Conservation (phyloP, 2,797 vertebrate species). For the Labroides dimidiatus region DNA sequence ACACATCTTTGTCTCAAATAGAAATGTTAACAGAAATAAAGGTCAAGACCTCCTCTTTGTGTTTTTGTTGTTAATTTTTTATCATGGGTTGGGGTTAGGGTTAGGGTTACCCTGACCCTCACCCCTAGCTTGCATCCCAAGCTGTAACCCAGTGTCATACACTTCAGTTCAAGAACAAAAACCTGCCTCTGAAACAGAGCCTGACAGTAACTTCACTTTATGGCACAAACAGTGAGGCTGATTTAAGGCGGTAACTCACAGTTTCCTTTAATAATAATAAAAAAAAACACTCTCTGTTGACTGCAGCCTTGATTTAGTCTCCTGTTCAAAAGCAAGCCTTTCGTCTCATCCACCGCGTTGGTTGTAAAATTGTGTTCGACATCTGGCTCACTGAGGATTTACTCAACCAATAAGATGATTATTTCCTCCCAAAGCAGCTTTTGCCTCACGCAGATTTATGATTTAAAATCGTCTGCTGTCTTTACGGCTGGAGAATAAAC, state of each 20-base stretch:
- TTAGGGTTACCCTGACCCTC: too few species aligned
- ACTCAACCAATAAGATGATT: neutral
- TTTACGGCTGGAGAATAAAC: slow-evolving; percentile 7
- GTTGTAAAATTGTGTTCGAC: neutral
- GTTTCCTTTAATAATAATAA: neutral
- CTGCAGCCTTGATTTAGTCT: neutral
- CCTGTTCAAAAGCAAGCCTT: neutral
- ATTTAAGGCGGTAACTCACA: neutral
- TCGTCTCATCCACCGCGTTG: neutral
- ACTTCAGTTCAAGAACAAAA: too few species aligned
- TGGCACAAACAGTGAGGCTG: too few species aligned
- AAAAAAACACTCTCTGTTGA: neutral
- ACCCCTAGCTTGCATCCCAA: too few species aligned
- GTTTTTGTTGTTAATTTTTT: too few species aligned
- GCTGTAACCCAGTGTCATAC: too few species aligned
- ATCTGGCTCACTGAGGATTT: slow-evolving; percentile 3
- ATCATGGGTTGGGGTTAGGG: too few species aligned
- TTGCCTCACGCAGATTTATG: neutral
- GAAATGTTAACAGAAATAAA: too few species aligned
- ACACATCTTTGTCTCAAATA: too few species aligned
- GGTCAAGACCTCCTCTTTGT: too few species aligned
- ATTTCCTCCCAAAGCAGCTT: slow-evolving; percentile 6
- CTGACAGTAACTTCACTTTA: too few species aligned
- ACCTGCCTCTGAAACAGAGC: too few species aligned
- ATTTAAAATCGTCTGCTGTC: slow-evolving; percentile 7